Evolutionary conservation across 1,140 invertebrate species (phyloP).

Genomic region (Drosophila serrata): DNA sequence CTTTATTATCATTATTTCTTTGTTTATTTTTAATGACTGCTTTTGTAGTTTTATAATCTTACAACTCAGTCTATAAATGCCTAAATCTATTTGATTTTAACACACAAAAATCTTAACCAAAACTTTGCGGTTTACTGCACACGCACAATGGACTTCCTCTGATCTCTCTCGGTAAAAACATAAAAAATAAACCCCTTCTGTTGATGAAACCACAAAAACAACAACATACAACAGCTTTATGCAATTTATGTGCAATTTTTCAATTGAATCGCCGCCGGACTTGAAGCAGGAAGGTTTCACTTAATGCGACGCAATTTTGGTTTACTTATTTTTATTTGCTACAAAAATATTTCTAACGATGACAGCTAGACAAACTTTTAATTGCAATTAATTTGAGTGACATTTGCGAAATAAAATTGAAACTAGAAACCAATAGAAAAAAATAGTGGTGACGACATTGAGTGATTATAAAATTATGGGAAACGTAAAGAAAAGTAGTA

Average conservation of each 20-base stretch:
- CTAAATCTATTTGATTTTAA: constrained; percentile 17
- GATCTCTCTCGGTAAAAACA: constrained; percentile 8
- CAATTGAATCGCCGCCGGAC: constrained; percentile 59
- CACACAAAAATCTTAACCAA: constrained; percentile 49
- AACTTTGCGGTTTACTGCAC: constrained; percentile 76
- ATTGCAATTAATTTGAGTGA: constrained; percentile 72
- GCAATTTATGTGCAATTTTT: constrained; percentile 80
- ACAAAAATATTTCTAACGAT: constrained; percentile 20
- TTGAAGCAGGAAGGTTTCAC: constrained; percentile 57
- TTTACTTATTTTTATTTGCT: constrained; percentile 2
- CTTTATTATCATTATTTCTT: not conserved
- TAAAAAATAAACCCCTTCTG: not conserved
- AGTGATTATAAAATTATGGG: constrained; percentile 33
- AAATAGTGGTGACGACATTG: constrained; percentile 20
- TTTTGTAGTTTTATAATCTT: not conserved
- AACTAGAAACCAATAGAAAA: constrained; percentile 32
- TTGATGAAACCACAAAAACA: constrained; percentile 12
- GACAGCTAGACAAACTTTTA: constrained; percentile 47
- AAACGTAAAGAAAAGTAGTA: constrained; percentile 9
- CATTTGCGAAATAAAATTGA: constrained; percentile 50
- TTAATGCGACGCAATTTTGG: constrained; percentile 34
- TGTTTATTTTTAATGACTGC: not conserved
- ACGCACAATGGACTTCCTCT: constrained; percentile 68
- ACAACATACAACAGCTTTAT: constrained; percentile 59
- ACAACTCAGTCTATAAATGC: constrained; percentile 7